phyloP scores from a whole-genome alignment of 2,888 invertebrate genomes.

The Celastrina argiolus region DNA sequence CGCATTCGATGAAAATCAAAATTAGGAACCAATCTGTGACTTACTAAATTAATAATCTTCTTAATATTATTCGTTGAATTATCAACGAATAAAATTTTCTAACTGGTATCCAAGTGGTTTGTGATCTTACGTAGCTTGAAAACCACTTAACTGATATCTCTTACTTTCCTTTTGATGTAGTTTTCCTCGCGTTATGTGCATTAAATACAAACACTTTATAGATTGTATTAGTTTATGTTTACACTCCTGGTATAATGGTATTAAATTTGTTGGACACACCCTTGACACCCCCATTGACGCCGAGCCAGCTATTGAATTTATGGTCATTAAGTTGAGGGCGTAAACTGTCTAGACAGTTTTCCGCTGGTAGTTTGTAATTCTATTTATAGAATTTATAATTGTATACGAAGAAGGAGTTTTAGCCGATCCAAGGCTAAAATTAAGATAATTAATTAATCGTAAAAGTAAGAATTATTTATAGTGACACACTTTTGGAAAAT shows the following conservation, averaged over 20 bases:
- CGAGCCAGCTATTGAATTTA: background rate
- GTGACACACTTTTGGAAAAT: too few relatives aligned
- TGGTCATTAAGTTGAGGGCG: background rate
- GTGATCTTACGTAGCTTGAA: background rate
- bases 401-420: background rate
- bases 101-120: background rate
- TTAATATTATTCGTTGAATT: background rate
- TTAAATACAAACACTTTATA: background rate
- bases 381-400: background rate
- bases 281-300: background rate
- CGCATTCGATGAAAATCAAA: background rate
- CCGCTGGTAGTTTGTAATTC: background rate
- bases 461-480: too few relatives aligned
- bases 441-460: too few relatives aligned
- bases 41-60: too few relatives aligned
- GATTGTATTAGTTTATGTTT: background rate
- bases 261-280: constrained; percentile 11
- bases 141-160: background rate
- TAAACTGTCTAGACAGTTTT: background rate
- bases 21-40: background rate
- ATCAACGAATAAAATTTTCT: background rate
- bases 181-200: background rate
- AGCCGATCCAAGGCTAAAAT: background rate
- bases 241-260: background rate
- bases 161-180: background rate